These are phyloP conservation scores for Meiosimyza decipiens DNA, from an alignment of 2,888 invertebrate genomes.

Conservation along the genomic window DNA sequence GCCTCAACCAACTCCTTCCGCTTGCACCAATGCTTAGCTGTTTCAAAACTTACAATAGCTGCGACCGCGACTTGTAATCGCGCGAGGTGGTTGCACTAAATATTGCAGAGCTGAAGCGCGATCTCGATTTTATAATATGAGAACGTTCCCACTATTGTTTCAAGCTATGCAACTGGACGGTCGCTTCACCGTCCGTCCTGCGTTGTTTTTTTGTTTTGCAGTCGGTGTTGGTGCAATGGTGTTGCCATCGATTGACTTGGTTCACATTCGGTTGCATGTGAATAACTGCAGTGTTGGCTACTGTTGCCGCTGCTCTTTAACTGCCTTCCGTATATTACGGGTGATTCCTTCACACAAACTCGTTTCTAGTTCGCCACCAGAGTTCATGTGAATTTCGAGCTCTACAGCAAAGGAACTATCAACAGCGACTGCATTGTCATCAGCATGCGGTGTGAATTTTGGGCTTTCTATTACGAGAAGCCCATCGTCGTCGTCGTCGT, in stretches of 20 bases:
- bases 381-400: constrained; percentile 21
- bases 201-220: constrained; percentile 17
- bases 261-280: constrained; percentile 12
- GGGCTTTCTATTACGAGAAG: constrained; percentile 12
- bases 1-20: constrained; percentile 19
- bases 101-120: constrained; percentile 51
- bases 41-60: constrained; percentile 37
- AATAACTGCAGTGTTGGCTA: constrained; percentile 39
- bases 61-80: constrained; percentile 43
- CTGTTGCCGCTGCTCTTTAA: constrained; percentile 42
- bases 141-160: constrained; percentile 68
- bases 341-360: too few relatives aligned
- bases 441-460: constrained; percentile 20
- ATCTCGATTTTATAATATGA: constrained; percentile 67
- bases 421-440: constrained; percentile 10
- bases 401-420: too few relatives aligned
- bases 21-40: constrained; percentile 29
- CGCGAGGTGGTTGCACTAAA: constrained; percentile 49
- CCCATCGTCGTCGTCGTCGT: constrained; percentile 4
- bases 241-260: constrained; percentile 31
- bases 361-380: neutral
- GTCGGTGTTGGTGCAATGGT: constrained; percentile 31
- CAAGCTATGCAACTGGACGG: constrained; percentile 44
- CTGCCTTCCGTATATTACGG: too few relatives aligned
- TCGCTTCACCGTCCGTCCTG: constrained; percentile 35